Conservation (phyloP, 2,113 vertebrate species). For the Shinisaurus crocodilurus region DNA sequence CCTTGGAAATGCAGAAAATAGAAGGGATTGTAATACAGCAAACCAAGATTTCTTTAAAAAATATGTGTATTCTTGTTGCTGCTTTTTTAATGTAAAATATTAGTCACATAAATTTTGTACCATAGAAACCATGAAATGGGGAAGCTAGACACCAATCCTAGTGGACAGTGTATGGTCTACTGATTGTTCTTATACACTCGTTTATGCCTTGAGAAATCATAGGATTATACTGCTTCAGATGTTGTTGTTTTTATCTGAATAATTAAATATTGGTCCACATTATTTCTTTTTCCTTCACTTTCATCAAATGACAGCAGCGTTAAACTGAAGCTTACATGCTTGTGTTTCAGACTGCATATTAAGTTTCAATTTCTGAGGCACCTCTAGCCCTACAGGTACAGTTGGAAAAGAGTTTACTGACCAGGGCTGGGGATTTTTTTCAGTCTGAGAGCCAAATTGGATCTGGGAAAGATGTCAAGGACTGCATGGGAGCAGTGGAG, state of each 20-base stretch:
- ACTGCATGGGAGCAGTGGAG: no score
- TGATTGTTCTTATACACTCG: no score
- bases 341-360: background rate
- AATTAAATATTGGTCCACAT: slow-evolving; percentile 39
- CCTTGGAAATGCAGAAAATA: background rate
- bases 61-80: background rate
- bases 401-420: background rate
- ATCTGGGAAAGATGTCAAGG: no score
- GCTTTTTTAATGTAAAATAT: background rate
- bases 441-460: no score
- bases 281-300: background rate
- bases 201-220: background rate
- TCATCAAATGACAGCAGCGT: no score
- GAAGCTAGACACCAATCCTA: background rate
- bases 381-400: background rate
- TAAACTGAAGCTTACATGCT: no score
- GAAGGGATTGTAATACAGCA: background rate
- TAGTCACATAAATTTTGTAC: background rate
- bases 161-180: no score
- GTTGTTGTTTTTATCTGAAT: slow-evolving; percentile 22
- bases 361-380: background rate
- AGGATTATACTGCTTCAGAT: background rate
- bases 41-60: background rate
- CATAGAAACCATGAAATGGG: background rate
- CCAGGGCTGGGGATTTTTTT: no score